A percentile compares a stretch with the other conserved stretches of the same genome.
Conservation (phyloP, 1,140 invertebrate species). For the Lamellibrachia luymesi region DNA sequence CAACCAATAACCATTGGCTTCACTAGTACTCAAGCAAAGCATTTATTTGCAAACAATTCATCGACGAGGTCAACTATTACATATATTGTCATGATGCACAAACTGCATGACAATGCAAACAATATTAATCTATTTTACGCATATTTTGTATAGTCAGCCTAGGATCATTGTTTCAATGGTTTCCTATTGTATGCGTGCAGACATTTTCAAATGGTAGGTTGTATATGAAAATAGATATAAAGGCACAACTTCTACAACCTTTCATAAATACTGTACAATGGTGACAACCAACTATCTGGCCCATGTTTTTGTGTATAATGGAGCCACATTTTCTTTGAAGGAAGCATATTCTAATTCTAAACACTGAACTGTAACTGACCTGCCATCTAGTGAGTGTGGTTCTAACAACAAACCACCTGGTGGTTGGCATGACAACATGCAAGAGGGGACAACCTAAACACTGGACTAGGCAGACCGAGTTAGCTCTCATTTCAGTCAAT, state of each 20-base stretch:
- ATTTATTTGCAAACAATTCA: not conserved
- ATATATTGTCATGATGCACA: not conserved
- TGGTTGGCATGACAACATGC: too few relatives aligned
- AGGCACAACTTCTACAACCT: not conserved
- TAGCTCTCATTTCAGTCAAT: too few relatives aligned
- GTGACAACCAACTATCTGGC: not conserved
- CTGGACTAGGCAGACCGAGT: too few relatives aligned
- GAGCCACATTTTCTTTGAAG: not conserved
- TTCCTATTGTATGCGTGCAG: not conserved
- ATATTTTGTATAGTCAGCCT: not conserved
- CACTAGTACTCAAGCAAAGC: not conserved
- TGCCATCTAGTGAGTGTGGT: too few relatives aligned
- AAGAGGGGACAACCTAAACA: too few relatives aligned
- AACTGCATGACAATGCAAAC: not conserved
- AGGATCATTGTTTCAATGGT: not conserved
- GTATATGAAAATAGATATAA: not conserved
- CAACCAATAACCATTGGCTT: not conserved
- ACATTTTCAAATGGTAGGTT: not conserved
- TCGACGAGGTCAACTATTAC: not conserved
- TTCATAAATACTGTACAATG: not conserved
- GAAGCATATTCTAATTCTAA: not conserved
- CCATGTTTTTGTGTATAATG: not conserved
- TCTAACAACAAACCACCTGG: too few relatives aligned
- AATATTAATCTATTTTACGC: not conserved
- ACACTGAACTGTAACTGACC: not conserved